phyloP scores from a whole-genome alignment of 1,140 invertebrate genomes.

The Pachyrhynchus sulphureomaculatus region DNA sequence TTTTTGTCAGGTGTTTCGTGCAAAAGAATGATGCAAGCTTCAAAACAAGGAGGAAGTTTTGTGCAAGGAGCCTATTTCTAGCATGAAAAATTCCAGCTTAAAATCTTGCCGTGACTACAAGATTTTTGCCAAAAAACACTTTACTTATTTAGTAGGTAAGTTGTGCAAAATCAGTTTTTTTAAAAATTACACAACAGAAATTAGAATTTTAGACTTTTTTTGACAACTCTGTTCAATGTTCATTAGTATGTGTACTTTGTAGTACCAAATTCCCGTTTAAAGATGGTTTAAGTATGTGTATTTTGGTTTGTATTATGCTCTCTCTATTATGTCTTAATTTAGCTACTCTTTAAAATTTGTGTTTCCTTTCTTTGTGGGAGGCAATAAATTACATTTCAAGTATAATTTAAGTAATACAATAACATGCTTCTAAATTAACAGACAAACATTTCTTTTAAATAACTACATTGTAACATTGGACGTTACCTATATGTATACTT shows the following conservation, averaged over 20 bases:
- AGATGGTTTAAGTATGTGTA: neutral
- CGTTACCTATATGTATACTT: no score
- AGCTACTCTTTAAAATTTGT: neutral
- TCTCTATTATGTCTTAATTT: conserved; percentile 17
- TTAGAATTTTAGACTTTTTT: neutral
- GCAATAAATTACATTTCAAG: conserved; percentile 13
- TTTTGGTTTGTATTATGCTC: no score
- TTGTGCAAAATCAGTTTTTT: neutral
- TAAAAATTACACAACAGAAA: neutral
- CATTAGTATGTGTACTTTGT: neutral
- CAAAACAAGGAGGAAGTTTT: no score
- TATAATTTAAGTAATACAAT: no score
- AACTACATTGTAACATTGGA: no score
- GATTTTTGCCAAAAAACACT: neutral
- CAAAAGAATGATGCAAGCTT: conserved; percentile 8
- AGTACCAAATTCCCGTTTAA: neutral
- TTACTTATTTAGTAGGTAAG: conserved; percentile 1
- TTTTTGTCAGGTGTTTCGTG: conserved; percentile 22
- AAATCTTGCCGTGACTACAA: neutral
- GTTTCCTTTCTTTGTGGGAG: conserved; percentile 27
- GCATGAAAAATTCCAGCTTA: neutral
- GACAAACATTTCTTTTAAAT: no score
- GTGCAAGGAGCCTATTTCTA: neutral
- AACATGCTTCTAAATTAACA: no score
- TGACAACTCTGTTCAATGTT: neutral